Conservation (phyloP, 2,888 invertebrate species). For the Dascillus cervinus region DNA sequence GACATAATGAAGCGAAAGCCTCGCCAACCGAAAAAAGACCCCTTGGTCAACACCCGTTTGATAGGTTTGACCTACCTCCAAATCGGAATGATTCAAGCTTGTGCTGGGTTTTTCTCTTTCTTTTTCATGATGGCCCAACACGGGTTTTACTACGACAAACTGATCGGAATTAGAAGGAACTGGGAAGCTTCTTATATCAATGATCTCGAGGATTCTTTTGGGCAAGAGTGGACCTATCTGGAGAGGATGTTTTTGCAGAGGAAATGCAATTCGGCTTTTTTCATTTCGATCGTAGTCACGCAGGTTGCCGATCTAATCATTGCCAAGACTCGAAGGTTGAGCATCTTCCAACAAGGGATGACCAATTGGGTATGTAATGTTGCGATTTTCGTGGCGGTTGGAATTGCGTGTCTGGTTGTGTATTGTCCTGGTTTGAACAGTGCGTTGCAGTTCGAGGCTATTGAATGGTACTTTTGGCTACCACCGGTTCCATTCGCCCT, state of each 20-base stretch:
- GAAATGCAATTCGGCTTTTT: slow-evolving; percentile 98
- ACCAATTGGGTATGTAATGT: slow-evolving; percentile 96
- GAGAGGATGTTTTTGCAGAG: slow-evolving; percentile 93
- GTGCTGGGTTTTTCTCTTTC: slow-evolving; percentile 71
- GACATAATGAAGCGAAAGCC: slow-evolving; percentile 64
- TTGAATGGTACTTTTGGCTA: slow-evolving; percentile 89
- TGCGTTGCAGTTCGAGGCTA: slow-evolving; percentile 94
- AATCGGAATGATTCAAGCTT: slow-evolving; percentile 78
- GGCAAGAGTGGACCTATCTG: slow-evolving; percentile 71
- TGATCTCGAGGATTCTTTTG: slow-evolving; percentile 63
- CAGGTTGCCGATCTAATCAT: slow-evolving; percentile 98
- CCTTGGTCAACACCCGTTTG: slow-evolving; percentile 50
- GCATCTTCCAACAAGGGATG: slow-evolving; percentile 96
- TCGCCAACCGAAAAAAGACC: slow-evolving; percentile 46
- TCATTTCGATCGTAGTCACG: slow-evolving; percentile 94
- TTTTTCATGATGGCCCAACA: slow-evolving; percentile 71
- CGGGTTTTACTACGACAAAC: slow-evolving; percentile 62
- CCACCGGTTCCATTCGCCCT: slow-evolving; percentile 97
- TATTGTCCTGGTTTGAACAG: slow-evolving; percentile 98
- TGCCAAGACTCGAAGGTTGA: slow-evolving; percentile 95
- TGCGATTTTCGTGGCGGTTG: slow-evolving; percentile 90
- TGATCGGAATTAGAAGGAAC: slow-evolving; percentile 47
- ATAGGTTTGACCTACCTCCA: slow-evolving; percentile 80
- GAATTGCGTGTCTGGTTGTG: slow-evolving; percentile 89
- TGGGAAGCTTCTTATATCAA: slow-evolving; percentile 64